Conservation (phyloP, 2,888 invertebrate species). For the Mesorhabditis sp. region DNA sequence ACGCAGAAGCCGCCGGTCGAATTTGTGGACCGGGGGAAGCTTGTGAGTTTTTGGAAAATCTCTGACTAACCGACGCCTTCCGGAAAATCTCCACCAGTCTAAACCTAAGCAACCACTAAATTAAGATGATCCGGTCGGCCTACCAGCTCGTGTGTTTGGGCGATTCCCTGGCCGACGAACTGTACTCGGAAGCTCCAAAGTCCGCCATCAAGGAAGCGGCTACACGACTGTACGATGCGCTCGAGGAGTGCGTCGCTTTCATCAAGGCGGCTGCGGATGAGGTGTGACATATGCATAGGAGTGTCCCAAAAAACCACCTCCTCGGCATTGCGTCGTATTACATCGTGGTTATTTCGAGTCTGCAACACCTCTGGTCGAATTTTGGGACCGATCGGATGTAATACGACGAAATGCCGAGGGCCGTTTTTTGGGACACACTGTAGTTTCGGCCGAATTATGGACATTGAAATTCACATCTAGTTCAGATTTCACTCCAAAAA, state of each 20-base stretch:
- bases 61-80: neutral
- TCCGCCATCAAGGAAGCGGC: conserved; percentile 20
- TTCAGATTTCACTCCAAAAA: neutral
- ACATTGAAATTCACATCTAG: neutral
- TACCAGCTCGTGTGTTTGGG: conserved; percentile 90
- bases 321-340: too few species aligned
- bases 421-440: too few species aligned
- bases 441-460: too few species aligned
- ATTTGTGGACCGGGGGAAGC: conserved; percentile 87
- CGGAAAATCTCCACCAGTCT: neutral
- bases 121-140: conserved; percentile 72
- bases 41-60: conserved; percentile 66
- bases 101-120: neutral
- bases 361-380: too few species aligned
- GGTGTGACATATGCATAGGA: conserved; percentile 14
- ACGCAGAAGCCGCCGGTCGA: conserved; percentile 87
- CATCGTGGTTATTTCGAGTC: too few species aligned
- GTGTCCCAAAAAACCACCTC: too few species aligned
- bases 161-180: conserved; percentile 75
- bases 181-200: conserved; percentile 14
- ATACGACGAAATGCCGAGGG: too few species aligned
- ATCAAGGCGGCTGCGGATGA: conserved; percentile 86
- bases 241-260: conserved; percentile 78
- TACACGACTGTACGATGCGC: conserved; percentile 70
- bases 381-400: too few species aligned